Base-by-base conservation (phyloP, 1,140 invertebrate species). In the Pollicipes pollicipes region DNA sequence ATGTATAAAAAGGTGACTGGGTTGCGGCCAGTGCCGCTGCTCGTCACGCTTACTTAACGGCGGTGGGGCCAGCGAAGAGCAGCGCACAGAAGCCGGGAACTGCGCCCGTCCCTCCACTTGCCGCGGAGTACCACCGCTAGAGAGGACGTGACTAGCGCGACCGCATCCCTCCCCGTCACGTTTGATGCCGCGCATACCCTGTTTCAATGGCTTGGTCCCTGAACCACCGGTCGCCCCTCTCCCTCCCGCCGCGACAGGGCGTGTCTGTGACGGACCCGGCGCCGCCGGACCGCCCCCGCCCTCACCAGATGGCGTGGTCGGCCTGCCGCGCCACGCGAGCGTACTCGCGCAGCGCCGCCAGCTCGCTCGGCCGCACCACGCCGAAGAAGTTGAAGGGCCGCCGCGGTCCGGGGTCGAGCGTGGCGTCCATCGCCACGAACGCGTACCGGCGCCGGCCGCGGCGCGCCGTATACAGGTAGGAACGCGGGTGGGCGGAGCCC, bases 361-460 rank as follows among this genome's bases (percentile, higher is more conserved):
- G 82, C 79, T 87, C 88, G 31, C 81, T 79, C 74, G 84, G 81
- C 76, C 84, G 84, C 45, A 88, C 75, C 63, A 86, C 84, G 29
- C 93, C 94, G 78, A 96, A 87, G 80, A 96, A 96, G 84, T 96
- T 96, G 77, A 95, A 95, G 6, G 93, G 93, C 75, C 93, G 82
- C 73, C 86, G 85, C 17, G 91, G 86, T 16, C 93, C 92, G 30
- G 91, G 91, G 72, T 90, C 85, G 58, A 90, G 82, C 76, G 90
- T 92, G n/a, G 91, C 90, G 81, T 97, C 93, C 37, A 96, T 80
- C 0, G 85, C 92, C 73, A 96, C 84, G 79, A 96, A 94, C 27
- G 89, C 86, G 76, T 88, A 87, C 69, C 81, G 84, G 28, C 88
- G 79, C 26, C 77, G 77, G 71, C 77, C 82, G 31, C 78, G 75